Percentiles rank a stretch among this genome's conserved stretches.
phyloP scores from a whole-genome alignment of 2,888 invertebrate genomes.

The Aelia acuminata region DNA sequence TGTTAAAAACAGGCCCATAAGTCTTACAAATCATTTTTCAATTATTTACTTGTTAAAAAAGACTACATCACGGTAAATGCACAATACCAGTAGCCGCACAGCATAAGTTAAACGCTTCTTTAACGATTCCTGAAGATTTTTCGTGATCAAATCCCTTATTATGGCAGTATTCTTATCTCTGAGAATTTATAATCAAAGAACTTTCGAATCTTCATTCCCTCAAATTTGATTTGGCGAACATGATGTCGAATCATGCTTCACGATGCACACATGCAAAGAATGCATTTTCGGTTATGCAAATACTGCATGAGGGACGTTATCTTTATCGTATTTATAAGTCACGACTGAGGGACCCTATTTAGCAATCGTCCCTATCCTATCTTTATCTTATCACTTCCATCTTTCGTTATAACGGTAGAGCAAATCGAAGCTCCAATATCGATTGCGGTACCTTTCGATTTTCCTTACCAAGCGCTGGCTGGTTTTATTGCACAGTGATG shows the following conservation, averaged over 20 bases:
- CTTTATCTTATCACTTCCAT: slow-evolving; percentile 34
- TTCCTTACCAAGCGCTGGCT: background rate
- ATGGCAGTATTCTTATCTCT: background rate
- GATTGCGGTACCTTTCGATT: slow-evolving; percentile 1
- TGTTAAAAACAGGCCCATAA: too few relatives aligned
- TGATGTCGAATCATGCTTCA: background rate
- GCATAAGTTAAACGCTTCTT: too few relatives aligned
- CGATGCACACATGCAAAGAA: background rate
- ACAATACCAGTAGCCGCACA: too few relatives aligned
- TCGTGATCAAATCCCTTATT: background rate
- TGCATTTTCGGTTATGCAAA: slow-evolving; percentile 29
- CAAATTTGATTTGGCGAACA: background rate
- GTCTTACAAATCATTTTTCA: too few relatives aligned
- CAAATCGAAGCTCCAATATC: background rate
- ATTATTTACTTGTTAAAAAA: too few relatives aligned
- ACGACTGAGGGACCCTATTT: background rate
- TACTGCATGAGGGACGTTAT: slow-evolving; percentile 21
- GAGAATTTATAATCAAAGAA: background rate
- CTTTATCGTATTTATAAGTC: slow-evolving; percentile 34
- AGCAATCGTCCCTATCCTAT: slow-evolving; percentile 10
- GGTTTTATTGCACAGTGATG: slow-evolving; percentile 14
- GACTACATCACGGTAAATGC: too few relatives aligned
- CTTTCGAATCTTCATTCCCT: background rate
- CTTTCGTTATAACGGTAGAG: slow-evolving; percentile 19
- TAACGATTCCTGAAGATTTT: background rate